Conservation (phyloP, 2,797 vertebrate species). For the Tragopan temminckii region DNA sequence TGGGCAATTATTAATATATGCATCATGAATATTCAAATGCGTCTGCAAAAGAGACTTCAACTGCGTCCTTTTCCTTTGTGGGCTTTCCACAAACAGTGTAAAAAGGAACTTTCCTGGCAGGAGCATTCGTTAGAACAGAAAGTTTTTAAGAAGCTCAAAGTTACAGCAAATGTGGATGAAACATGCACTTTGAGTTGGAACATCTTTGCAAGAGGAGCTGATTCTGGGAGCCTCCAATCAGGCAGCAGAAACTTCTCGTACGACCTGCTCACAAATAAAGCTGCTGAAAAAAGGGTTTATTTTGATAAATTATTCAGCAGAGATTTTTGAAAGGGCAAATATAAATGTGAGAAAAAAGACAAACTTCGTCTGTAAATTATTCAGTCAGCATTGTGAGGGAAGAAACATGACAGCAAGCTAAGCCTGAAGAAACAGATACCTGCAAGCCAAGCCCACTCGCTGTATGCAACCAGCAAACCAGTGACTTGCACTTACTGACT, state of each 20-base stretch:
- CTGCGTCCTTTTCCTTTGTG: conserved; percentile 42
- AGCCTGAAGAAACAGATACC: neutral
- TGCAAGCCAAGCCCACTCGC: fast-evolving
- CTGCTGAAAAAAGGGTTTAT: neutral
- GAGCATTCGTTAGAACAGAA: neutral
- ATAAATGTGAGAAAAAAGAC: conserved; percentile 22
- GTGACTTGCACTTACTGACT: fast-evolving
- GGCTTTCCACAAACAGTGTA: conserved; percentile 35
- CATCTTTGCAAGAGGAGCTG: neutral
- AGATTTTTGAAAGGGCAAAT: conserved; percentile 15
- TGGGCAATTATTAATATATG: conserved; percentile 7
- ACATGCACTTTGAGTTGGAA: neutral
- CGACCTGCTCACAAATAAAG: neutral
- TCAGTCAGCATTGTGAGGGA: neutral
- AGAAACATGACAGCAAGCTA: neutral
- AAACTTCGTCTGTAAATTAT: neutral
- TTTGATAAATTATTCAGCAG: conserved; percentile 50
- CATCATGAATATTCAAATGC: conserved; percentile 3
- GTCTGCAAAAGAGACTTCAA: conserved; percentile 40
- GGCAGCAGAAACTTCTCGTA: conserved; percentile 1
- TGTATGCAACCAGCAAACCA: neutral
- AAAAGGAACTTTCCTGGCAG: conserved; percentile 13
- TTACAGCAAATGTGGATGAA: conserved; percentile 4
- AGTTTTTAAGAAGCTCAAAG: neutral
- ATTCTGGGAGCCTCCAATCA: conserved; percentile 35